phyloP scores from a whole-genome alignment of 2,888 invertebrate species.

The Priocnemis perturbator region DNA sequence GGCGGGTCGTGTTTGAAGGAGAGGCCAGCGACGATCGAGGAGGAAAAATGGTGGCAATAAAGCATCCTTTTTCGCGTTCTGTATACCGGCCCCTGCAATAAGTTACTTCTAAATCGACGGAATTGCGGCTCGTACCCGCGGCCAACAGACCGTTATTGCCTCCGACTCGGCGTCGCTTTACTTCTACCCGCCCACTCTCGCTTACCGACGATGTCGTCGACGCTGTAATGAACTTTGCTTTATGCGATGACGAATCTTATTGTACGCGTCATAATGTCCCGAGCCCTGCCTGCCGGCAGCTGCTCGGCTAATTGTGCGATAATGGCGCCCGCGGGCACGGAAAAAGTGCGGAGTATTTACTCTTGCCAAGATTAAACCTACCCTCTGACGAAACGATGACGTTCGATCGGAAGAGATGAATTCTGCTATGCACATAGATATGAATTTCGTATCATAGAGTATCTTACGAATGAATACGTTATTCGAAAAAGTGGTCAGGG shows the following conservation, averaged over 20 bases:
- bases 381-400: too few species aligned
- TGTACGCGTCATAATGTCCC: slow-evolving; percentile 9
- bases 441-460: too few species aligned
- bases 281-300: neutral
- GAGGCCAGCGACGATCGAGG: neutral
- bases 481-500: too few species aligned
- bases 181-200: too few species aligned
- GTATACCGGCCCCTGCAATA: slow-evolving; percentile 18
- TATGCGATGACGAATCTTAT: slow-evolving; percentile 25
- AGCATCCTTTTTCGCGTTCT: slow-evolving; percentile 29
- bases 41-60: slow-evolving; percentile 34
- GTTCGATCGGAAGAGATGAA: too few species aligned
- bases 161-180: neutral
- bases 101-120: slow-evolving; percentile 41
- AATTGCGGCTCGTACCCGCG: slow-evolving; percentile 13
- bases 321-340: neutral
- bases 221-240: slow-evolving; percentile 37
- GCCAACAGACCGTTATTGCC: slow-evolving; percentile 16
- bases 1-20: neutral
- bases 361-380: neutral
- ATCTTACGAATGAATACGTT: too few species aligned
- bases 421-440: too few species aligned
- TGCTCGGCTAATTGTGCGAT: neutral
- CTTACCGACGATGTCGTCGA: neutral
- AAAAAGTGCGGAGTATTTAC: neutral